phyloP scores from a whole-genome alignment of 92 coral and sea anemone genomes.

The Blastomussa wellsi region DNA sequence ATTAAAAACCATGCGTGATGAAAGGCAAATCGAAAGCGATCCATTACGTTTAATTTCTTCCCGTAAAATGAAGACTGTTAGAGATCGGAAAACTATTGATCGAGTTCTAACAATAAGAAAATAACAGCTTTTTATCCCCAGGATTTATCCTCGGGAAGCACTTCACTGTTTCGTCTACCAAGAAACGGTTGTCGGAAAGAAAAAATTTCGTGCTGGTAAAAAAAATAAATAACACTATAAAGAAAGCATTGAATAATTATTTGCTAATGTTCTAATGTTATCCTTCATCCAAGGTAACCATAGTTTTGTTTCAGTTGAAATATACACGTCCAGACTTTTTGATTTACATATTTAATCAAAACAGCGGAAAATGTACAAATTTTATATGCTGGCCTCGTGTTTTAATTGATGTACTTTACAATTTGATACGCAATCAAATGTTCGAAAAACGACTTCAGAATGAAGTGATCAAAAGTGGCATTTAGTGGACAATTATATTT shows the following conservation, averaged over 20 bases:
- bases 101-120: background rate
- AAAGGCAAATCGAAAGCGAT: too few species aligned
- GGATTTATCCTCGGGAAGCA: too few species aligned
- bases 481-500: background rate
- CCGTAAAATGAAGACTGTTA: too few species aligned
- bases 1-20: too few species aligned
- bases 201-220: background rate
- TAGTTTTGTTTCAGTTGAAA: background rate
- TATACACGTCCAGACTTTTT: background rate
- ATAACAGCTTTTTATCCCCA: too few species aligned
- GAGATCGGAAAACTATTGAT: too few species aligned
- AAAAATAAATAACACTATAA: background rate
- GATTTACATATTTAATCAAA: constrained; percentile 30
- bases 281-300: background rate
- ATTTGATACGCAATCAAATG: constrained; percentile 1
- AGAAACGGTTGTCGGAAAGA: background rate
- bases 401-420: background rate
- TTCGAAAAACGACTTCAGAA: background rate
- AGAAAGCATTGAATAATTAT: background rate
- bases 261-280: background rate
- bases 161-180: background rate
- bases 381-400: background rate
- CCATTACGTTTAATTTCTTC: too few species aligned
- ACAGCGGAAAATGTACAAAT: background rate
- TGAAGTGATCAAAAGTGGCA: background rate